Evolutionary conservation across 2,113 vertebrate genomes (phyloP).

Genomic region (Caretta caretta): DNA sequence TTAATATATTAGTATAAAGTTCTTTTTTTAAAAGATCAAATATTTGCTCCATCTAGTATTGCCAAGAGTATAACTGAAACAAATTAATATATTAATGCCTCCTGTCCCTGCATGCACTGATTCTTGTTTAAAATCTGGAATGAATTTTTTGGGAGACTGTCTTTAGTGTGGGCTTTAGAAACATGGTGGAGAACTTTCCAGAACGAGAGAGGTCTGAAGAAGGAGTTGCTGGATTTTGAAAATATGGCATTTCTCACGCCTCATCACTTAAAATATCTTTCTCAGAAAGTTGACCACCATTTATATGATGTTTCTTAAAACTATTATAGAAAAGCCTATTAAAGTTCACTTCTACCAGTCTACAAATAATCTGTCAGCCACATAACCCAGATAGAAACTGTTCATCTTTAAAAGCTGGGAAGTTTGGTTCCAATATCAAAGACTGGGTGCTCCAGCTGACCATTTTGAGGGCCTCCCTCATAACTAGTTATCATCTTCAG

Average conservation of each 20-base stretch:
- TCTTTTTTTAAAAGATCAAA: neutral
- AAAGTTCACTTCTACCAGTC: neutral
- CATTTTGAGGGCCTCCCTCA: neutral
- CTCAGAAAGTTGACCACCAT: neutral
- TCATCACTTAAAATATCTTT: neutral
- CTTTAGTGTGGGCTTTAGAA: neutral
- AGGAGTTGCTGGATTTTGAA: slow-evolving; percentile 30
- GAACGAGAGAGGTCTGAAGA: slow-evolving; percentile 26
- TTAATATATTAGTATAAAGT: neutral
- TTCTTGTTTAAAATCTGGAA: slow-evolving; percentile 39
- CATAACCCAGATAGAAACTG: neutral
- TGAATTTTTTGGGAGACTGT: neutral
- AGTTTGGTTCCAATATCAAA: neutral
- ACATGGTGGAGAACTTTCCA: neutral
- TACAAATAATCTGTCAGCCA: neutral
- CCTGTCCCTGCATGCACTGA: neutral
- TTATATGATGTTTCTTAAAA: neutral
- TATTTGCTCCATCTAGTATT: neutral
- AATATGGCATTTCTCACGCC: neutral
- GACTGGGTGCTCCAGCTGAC: neutral
- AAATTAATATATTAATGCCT: neutral
- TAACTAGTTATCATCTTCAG: neutral
- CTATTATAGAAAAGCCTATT: neutral
- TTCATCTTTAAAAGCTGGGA: neutral
- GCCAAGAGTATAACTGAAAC: neutral